Evolutionary conservation across 1,140 invertebrate species (phyloP), one percentile per base, ranked within the genome.

Genomic region (Oreohelix idahoensis): DNA sequence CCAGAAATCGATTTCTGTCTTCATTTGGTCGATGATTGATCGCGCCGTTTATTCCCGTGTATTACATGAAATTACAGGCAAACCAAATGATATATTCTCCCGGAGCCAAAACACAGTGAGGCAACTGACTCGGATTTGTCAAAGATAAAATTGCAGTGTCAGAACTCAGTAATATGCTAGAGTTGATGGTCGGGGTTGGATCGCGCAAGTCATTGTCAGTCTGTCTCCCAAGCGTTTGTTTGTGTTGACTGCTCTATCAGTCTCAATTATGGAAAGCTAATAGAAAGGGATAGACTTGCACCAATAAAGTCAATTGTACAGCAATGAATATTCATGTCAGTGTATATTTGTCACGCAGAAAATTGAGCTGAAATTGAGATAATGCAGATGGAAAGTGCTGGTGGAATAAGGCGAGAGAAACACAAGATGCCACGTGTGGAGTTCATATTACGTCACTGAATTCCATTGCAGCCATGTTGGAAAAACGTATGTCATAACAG

Each of bases 21-120:
- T 66, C 63, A 32, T 66, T 66, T 66, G 29, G 63, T n/a, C 63
- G 63, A 66, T 66, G 63, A 66, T 66, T 66, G 63, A 66, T 66
- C 63, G 17, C 63, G n/a, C n/a, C 63, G 2, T 66, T 32, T 66
- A 32, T 66, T 66, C n/a, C 29, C n/a, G 1, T 66, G 63, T 66
- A 66, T 66, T 66, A 32, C 63, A 66, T 32, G 29, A 66, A 66
- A 66, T 66, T 35, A 66, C n/a, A 66, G 63, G 63, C 63, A 66
- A 66, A 32, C 63, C 63, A 66, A 66, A 66, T 66, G 17, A 66
- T 66, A 66, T 66, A 66, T 66, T 66, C 29, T 66, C 63, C 32
- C n/a, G n/a, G n/a, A 66, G 63, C n/a, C 63, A 66, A 66, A 66
- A 66, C 63, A 66, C 29, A 66, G 5, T 2, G 1, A 4, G n/a